These are phyloP conservation scores for Wiebesia pumilae DNA, from an alignment of 1,140 invertebrate genomes.

Conservation along the genomic window DNA sequence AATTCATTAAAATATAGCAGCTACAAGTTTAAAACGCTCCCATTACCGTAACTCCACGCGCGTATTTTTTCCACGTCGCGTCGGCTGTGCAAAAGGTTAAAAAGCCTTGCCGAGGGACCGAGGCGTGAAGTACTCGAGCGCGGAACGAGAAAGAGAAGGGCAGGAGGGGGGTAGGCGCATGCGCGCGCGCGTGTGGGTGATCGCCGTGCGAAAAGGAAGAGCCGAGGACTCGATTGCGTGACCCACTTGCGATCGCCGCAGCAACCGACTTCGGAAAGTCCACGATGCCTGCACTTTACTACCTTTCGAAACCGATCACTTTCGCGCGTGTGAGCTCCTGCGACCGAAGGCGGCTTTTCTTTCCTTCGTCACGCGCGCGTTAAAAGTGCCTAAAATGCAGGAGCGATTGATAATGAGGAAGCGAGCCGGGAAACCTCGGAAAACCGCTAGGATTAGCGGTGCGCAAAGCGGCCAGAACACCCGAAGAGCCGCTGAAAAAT, in stretches of 20 bases:
- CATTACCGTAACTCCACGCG: not conserved
- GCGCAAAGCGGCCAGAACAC: no score
- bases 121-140: not conserved
- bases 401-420: not conserved
- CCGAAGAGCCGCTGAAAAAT: no score
- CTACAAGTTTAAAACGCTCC: not conserved
- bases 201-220: slow-evolving; percentile 48
- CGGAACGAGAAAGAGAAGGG: slow-evolving; percentile 18
- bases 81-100: slow-evolving; percentile 1
- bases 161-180: not conserved
- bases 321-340: not conserved
- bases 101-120: not conserved
- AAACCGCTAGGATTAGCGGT: no score
- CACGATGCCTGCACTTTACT: not conserved
- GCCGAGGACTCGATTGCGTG: slow-evolving; percentile 30
- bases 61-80: not conserved
- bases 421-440: no score
- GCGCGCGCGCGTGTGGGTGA: slow-evolving; percentile 22
- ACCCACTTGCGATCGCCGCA: slow-evolving; percentile 31
- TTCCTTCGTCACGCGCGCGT: not conserved
- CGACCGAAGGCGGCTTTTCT: not conserved
- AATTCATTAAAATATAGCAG: slow-evolving; percentile 8
- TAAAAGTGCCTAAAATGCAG: not conserved
- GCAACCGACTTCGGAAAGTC: not conserved
- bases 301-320: slow-evolving; percentile 47